Percentiles rank a stretch among this genome's conserved stretches.
These are phyloP conservation scores for western clawed frog (Xenopus tropicalis) DNA, from an alignment of 2,113 vertebrate genomes.

Conservation along the genomic window UCB_Xtro_10.0 CM004448.2:44082001-44082500, in stretches of 20 bases:
- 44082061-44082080: slow-evolving; percentile 29
- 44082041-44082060: slow-evolving; percentile 30
- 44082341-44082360: too few relatives aligned
- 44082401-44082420: too few relatives aligned
- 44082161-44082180: slow-evolving; percentile 18
- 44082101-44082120: slow-evolving; percentile 22
- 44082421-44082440: too few relatives aligned
- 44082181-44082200: neutral
- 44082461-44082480: too few relatives aligned
- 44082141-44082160: slow-evolving; percentile 27
- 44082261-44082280: too few relatives aligned
- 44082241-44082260: neutral
- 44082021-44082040: slow-evolving; percentile 21
- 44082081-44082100: slow-evolving; percentile 10
- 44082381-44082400: too few relatives aligned
- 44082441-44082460: too few relatives aligned
- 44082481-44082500: too few relatives aligned
- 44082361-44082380: too few relatives aligned
- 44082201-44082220: neutral
- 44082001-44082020: slow-evolving; percentile 18
- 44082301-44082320: too few relatives aligned
- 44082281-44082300: too few relatives aligned
- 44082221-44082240: neutral
- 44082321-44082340: too few relatives aligned
- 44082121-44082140: neutral